Evolutionary conservation across 2,888 invertebrate genomes (phyloP), one percentile per base, ranked within the genome.

Genomic region (Cistogaster globosa): DNA sequence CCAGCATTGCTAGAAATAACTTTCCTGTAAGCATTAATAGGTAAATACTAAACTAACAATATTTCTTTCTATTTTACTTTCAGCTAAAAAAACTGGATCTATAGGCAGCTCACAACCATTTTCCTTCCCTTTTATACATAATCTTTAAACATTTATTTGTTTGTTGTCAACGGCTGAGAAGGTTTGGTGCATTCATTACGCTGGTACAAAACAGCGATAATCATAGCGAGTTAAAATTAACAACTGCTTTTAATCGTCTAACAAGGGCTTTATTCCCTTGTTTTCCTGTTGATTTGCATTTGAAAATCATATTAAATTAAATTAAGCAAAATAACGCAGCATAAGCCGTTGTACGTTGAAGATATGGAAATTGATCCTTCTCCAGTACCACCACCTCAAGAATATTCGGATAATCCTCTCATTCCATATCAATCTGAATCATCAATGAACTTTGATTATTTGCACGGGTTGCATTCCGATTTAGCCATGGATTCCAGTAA

Each of bases 281-380:
- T 42, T 16, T 55, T 36, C 38, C 32, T 11, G 38, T 51, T 18
- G 26, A 32, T 42, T 68, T 45, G 18, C 18, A 18, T 81, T 77
- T 76, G 36, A 77, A 65, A 63, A 68, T n/a, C 5, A 69, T 51
- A 67, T 77, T 16, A 32, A 32, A 32, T 32, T 32, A 16, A 0
- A 69, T 71, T 85, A 82, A 88, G 88, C 88, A 86, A 89, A 89
- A 88, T 90, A 89, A 68, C 75, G 22, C 81, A 45, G 12, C 76
- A 42, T 16, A 60, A 72, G 16, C 42, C 36, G 14, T 58, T 68
- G 76, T 55, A 55, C 26, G 7, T 55, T 53, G 92, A 92, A 90
- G 91, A 90, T 86, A 92, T 92, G 92, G 92, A 92, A 84, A 91
- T 92, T 89, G 92, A 92, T 89, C 90, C 91, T 84, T 89, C 91